These are phyloP conservation scores for Agraylea sexmaculata DNA, from an alignment of 1,140 invertebrate species.

Conservation along the genomic window DNA sequence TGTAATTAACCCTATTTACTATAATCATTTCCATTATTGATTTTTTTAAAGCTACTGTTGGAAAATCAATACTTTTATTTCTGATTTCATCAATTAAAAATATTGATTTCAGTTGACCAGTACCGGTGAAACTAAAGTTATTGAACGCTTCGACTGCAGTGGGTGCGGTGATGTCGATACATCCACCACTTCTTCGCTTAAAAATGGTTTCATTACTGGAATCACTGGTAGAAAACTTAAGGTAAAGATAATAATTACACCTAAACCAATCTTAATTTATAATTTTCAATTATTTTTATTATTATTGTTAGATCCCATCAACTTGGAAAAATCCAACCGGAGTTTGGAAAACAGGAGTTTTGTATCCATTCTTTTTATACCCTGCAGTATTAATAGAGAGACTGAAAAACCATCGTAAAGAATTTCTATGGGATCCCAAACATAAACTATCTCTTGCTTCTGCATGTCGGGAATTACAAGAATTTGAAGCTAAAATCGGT, in stretches of 20 bases:
- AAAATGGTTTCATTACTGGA: slow-evolving; percentile 69
- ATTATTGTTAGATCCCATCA: slow-evolving; percentile 57
- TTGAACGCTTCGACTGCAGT: slow-evolving; percentile 90
- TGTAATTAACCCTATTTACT: too few relatives aligned
- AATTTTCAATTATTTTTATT: neutral
- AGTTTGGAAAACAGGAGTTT: slow-evolving; percentile 74
- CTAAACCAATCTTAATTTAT: slow-evolving; percentile 3
- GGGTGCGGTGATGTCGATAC: slow-evolving; percentile 77
- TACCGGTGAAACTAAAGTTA: slow-evolving; percentile 82
- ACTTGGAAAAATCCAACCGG: slow-evolving; percentile 75
- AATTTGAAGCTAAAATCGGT: slow-evolving; percentile 51
- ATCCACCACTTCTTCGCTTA: slow-evolving; percentile 29
- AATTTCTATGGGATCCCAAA: slow-evolving; percentile 72
- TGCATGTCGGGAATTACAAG: slow-evolving; percentile 57
- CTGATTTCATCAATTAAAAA: slow-evolving; percentile 6
- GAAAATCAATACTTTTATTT: neutral
- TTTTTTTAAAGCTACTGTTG: too few relatives aligned
- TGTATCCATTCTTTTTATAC: slow-evolving; percentile 79
- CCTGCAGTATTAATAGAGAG: slow-evolving; percentile 72
- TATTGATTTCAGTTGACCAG: slow-evolving; percentile 62
- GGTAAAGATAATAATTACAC: slow-evolving; percentile 39
- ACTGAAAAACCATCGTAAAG: slow-evolving; percentile 70
- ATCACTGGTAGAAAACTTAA: slow-evolving; percentile 79
- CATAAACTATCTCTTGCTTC: slow-evolving; percentile 73
- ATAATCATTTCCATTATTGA: too few relatives aligned